Evolutionary conservation across 2,797 vertebrate genomes (phyloP), one percentile per base, ranked within the genome.

Genomic region (Clarias fuscus): DNA sequence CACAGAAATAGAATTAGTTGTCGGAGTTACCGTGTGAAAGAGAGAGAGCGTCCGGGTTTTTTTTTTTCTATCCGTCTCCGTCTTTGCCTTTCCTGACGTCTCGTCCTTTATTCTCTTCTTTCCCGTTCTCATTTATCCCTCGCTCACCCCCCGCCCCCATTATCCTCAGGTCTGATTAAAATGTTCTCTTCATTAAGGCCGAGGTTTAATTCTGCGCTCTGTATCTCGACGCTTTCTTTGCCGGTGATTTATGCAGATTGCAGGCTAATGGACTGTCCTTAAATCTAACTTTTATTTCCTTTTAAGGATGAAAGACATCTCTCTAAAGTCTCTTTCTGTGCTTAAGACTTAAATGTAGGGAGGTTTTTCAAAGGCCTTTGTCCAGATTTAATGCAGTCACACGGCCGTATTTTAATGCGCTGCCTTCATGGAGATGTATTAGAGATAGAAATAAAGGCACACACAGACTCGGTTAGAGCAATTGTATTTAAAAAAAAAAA

Each of bases 221-320:
- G 68, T 18, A 71, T 73, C 11, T 40, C 11, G 14, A 20, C 22
- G n/a, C 33, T 67, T 14, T 43, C 37, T 65, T 65, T 48, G 61
- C 48, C 24, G 1, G 5, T 17, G 62, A 48, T 62, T 65, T 67
- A 18, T 67, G 62, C 62, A 48, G 79, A 82, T 82, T 30, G 37
- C 62, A 67, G 40, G 14, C 62, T 82, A 65, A 82, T 67, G 62
- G 79, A 67, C 79, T 81, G 37, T 81, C 78, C 61, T 27, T 18
- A 82, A 67, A 82, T 67, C 62, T 10, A 48, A n/a, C 79, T 82
- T 82, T 82, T 67, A 82, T 67, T 82, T 67, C 62, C 27, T 65
- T 40, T 82, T 18, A 65, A 48, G 48, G 78, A 65, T 81, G 61
- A 81, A 81, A 81, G 78, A 81, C 61, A 10, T 48, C 79, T 7